Base-by-base conservation (phyloP, 2,888 invertebrate species). In the Pemphredon lugubris region DNA sequence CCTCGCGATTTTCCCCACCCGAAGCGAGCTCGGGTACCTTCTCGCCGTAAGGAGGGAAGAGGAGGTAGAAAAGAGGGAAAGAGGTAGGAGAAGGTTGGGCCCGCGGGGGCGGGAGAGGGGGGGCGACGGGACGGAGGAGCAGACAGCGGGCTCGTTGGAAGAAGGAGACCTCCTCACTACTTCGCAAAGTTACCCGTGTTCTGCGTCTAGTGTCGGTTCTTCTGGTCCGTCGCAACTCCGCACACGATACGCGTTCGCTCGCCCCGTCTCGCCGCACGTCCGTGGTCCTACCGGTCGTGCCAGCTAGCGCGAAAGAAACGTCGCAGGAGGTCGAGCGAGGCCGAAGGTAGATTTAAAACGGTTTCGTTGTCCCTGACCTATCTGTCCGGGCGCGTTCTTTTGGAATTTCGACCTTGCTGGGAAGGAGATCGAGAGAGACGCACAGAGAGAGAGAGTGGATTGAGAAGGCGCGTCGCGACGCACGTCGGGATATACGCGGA, bases 121-220 rank as follows among this genome's bases (percentile, higher is more conserved):
- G n/a, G n/a, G n/a, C n/a, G n/a, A n/a, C n/a, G n/a, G n/a, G n/a
- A n/a, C n/a, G n/a, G 32, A 32, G 18, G 45, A 45, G 37, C 5
- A 45, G 44, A 47, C 47, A 30, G 47, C 58, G 48, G n/a, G 51
- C 53, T 73, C 75, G 77, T 39, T 51, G 63, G 69, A 78, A 72
- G 71, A 78, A 72, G 64, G 71, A 61, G 74, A 32, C 58, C n/a
- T n/a, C n/a, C n/a, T 60, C 58, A 55, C 72, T 69, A 53, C 66
- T 70, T 73, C 42, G 78, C 68, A 26, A 75, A 75, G 65, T 73
- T 58, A 75, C 75, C 73, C 73, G 78, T 68, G 68, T 72, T 72
- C 69, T 42, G 69, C 48, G 65, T 61, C 58, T 70, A 66, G 75
- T 68, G 65, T 50, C 65, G 59, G 61, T 75, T 73, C n/a, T n/a